Base-by-base conservation (phyloP, 2,888 invertebrate species). In the Noctua janthina region DNA sequence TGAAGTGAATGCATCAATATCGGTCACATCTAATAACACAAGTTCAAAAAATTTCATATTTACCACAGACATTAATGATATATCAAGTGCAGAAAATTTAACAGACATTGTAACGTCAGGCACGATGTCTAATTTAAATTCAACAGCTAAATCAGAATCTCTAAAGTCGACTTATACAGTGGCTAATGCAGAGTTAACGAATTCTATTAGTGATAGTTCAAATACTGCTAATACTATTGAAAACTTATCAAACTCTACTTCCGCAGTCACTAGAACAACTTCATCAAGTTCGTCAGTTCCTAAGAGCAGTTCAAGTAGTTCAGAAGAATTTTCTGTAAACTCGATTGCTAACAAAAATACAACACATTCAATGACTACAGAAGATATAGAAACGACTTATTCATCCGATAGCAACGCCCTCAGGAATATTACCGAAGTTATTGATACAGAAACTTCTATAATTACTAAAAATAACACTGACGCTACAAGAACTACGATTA, bases 331-430 rank as follows among this genome's bases (percentile, higher is more conserved):
- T 51, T 51, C 78, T 13, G 51, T 78, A 15, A 86, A 73, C n/a
- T 84, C 88, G 35, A 74, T 51, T 43, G 78, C 69, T 49, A 82
- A 56, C n/a, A 76, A 51, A 66, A 78, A 84, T 20, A 69, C 20
- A 69, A 71, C 79, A 15, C n/a, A 6, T 43, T 76, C 77, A 20
- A 74, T 51, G 7, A 74, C 6, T 43, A 78, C 59, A 46, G 56
- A 81, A 51, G 79, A 88, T 68, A 85, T 82, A 68, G 73, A 84
- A 29, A 88, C 77, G 1, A 80, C 81, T 64, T 88, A 82, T 72
- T 82, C 84, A 17, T 79, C 78, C 7, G 74, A 82, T 72, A 74
- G 23, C 15, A 76, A 66, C 2, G 78, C 84, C 3, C 5, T 84
- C 17, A 78, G 43, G 51, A 88, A 88, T 74, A 74, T n/a, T 11